Base-by-base conservation (phyloP, 2,797 vertebrate genomes). In the Moxostoma hubbsi region DNA sequence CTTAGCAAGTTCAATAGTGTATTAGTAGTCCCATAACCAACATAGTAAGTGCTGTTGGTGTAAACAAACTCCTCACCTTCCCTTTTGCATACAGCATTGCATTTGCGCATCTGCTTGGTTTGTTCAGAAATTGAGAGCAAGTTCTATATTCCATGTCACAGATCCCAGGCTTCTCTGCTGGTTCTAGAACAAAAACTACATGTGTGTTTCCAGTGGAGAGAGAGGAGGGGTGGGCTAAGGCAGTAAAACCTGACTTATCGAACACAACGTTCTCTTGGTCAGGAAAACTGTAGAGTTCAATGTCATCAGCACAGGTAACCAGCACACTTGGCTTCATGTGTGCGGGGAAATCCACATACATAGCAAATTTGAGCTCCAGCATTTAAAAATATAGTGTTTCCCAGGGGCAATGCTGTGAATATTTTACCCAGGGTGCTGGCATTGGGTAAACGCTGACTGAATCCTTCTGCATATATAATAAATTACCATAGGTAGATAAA, bases 371-470 rank as follows among this genome's bases (percentile, higher is more conserved):
- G 82, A 99, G 91, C 81, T 99, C 98, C 86, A 99, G 74, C 97
- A 99, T 99, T 91, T 99, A 97, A 86, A 24, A 92, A 96, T 74
- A 96, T 15, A 0, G 96, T 96, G 0, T 95, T 86, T 0, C 96
- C 97, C 4, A 98, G 64, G 0, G 98, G 98, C 79, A 99, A n/a
- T 4, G 96, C 93, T 0, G 92, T 95, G 88, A 99, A 98, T 86
- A 99, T 94, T 92, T 99, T 99, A 1, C 98, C 97, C 84, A 98
- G 87, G 7, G 96, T 96, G 4, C 97, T 98, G 7, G 96, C 96
- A 71, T 85, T 96, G 49, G 97, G 97, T 82, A 99, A 90, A 49
- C 98, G 96, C 77, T 98, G 97, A 87, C 98, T 99, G 84, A 92
- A 96, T 8, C 98, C 98, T 68, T 97, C 98, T 99, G 83, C 24